Conservation (phyloP, 2,888 invertebrate genomes). For the Gymnocheta viridis region DNA sequence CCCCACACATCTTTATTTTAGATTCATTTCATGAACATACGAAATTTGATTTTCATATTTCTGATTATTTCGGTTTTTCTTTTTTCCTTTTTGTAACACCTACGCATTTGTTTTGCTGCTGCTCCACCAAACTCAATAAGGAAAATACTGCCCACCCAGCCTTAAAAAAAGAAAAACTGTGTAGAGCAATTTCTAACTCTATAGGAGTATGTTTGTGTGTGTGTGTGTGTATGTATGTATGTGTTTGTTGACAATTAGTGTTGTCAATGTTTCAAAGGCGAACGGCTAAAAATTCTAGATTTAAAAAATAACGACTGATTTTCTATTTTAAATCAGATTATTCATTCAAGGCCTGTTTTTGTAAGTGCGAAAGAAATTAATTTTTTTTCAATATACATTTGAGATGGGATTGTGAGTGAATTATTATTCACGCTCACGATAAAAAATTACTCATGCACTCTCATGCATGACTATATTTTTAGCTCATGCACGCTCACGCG, state of each 20-base stretch:
- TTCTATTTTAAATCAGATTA: no score
- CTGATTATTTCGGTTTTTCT: conserved; percentile 26
- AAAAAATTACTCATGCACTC: no score
- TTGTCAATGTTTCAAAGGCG: neutral
- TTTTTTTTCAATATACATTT: no score
- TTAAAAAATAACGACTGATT: no score
- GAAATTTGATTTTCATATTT: neutral
- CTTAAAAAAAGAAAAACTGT: neutral
- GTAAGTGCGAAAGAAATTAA: no score
- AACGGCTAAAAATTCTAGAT: neutral
- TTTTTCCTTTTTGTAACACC: conserved; percentile 43
- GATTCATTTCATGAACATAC: no score
- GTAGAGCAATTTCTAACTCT: neutral
- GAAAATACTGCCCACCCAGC: neutral
- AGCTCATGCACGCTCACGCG: no score
- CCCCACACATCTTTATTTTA: no score
- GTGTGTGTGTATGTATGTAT: neutral
- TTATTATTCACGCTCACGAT: no score
- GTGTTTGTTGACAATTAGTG: neutral
- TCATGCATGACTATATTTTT: no score
- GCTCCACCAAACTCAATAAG: neutral
- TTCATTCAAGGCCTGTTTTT: no score
- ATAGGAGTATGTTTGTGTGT: neutral
- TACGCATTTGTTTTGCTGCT: conserved; percentile 26
- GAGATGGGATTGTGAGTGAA: no score